phyloP scores from a whole-genome alignment of 1,140 invertebrate genomes.

The Trinorchestia longiramus region DNA sequence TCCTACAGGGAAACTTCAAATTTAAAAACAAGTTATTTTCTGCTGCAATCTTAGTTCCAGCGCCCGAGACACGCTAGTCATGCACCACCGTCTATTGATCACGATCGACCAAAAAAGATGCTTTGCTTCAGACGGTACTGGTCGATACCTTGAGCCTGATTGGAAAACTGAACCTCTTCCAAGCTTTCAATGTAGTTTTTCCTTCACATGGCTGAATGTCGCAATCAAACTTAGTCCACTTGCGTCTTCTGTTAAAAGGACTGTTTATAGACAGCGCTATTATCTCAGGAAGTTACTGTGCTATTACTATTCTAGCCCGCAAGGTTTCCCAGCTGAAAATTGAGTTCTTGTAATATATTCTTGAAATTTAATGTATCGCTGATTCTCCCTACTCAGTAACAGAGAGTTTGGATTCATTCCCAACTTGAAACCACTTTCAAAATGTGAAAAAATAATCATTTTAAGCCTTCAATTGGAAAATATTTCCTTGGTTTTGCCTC shows the following conservation, averaged over 20 bases:
- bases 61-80: neutral
- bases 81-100: neutral
- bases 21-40: neutral
- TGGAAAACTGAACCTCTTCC: neutral
- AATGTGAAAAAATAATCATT: neutral
- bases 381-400: neutral
- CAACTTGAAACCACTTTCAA: neutral
- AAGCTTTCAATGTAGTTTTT: neutral
- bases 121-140: neutral
- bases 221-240: neutral
- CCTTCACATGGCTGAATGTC: neutral
- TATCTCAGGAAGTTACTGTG: neutral
- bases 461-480: neutral
- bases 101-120: constrained; percentile 2
- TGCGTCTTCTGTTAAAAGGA: neutral
- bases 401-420: neutral
- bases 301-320: neutral
- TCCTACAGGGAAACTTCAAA: neutral
- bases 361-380: neutral
- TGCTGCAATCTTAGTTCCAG: neutral
- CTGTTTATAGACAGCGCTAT: neutral
- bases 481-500: neutral
- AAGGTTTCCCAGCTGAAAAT: neutral
- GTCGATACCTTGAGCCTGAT: constrained; percentile 34
- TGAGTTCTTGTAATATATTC: neutral